phyloP scores from a whole-genome alignment of 2,113 vertebrate genomes.

The Bubo bubo region DNA sequence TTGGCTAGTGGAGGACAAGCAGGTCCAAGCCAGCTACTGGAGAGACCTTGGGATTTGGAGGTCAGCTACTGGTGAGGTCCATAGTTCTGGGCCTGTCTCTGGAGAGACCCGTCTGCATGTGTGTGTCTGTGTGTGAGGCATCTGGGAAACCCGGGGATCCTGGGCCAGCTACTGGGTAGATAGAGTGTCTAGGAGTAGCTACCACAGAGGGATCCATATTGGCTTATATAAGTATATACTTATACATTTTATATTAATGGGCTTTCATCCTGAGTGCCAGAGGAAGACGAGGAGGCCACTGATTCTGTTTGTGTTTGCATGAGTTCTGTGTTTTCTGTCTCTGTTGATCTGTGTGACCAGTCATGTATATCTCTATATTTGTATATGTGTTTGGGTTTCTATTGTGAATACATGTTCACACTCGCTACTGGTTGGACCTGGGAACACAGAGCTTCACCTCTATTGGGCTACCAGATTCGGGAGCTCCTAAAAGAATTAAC shows the following conservation, averaged over 20 bases:
- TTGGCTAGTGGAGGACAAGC: background rate
- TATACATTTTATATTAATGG: background rate
- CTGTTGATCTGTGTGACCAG: background rate
- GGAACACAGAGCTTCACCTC: background rate
- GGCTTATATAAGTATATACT: background rate
- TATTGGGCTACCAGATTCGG: background rate
- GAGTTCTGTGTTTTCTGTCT: background rate
- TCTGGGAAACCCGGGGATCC: background rate
- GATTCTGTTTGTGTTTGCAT: background rate
- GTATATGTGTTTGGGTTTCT: background rate
- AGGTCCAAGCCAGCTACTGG: background rate
- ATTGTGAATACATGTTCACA: background rate
- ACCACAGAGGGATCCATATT: background rate
- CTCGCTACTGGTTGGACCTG: background rate
- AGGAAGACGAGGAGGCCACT: background rate
- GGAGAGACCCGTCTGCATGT: background rate
- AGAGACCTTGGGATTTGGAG: background rate
- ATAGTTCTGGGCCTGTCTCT: background rate
- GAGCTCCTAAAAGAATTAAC: background rate
- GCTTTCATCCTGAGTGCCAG: background rate
- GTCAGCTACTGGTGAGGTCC: background rate
- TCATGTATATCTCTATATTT: background rate
- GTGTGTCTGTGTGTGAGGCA: background rate
- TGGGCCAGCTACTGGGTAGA: background rate
- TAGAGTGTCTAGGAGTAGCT: background rate